Conservation (phyloP, 2,797 vertebrate genomes). For the Anomalospiza imberbis region DNA sequence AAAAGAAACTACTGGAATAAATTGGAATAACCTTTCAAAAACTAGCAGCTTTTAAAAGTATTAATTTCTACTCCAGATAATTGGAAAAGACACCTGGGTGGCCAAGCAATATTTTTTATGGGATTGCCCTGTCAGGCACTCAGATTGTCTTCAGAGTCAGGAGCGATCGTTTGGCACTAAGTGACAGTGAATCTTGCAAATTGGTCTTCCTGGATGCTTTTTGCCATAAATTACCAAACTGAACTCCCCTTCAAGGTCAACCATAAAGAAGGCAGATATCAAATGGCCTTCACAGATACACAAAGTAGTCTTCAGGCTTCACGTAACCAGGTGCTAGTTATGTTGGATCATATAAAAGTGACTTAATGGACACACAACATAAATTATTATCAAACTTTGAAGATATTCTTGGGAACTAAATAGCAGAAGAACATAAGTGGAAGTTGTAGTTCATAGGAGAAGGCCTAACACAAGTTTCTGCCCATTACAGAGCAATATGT, state of each 20-base stretch:
- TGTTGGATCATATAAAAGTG: constrained; percentile 64
- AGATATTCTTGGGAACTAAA: constrained; percentile 38
- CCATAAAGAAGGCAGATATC: constrained; percentile 75
- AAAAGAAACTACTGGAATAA: constrained; percentile 81
- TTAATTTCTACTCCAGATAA: constrained; percentile 90
- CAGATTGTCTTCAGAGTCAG: constrained; percentile 86
- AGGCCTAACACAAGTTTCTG: constrained; percentile 30
- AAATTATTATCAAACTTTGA: constrained; percentile 66
- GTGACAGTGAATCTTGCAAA: constrained; percentile 91
- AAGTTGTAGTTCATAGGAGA: constrained; percentile 9
- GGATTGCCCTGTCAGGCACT: constrained; percentile 84
- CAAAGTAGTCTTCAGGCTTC: constrained; percentile 43
- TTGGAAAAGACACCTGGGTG: constrained; percentile 85
- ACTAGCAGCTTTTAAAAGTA: constrained; percentile 88
- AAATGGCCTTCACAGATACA: constrained; percentile 60
- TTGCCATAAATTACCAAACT: constrained; percentile 85
- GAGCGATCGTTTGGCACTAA: constrained; percentile 81
- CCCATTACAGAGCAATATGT: not conserved
- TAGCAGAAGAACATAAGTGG: constrained; percentile 8
- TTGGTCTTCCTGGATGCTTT: constrained; percentile 82
- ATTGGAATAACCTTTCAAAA: constrained; percentile 89
- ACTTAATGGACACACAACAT: constrained; percentile 59
- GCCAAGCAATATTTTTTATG: constrained; percentile 85
- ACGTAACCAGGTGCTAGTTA: constrained; percentile 54
- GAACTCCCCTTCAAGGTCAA: constrained; percentile 84